Evolutionary conservation across 92 coral and sea anemone genomes (phyloP), one percentile per base, ranked within the genome.

Genomic region (Bergia puertoricense): DNA sequence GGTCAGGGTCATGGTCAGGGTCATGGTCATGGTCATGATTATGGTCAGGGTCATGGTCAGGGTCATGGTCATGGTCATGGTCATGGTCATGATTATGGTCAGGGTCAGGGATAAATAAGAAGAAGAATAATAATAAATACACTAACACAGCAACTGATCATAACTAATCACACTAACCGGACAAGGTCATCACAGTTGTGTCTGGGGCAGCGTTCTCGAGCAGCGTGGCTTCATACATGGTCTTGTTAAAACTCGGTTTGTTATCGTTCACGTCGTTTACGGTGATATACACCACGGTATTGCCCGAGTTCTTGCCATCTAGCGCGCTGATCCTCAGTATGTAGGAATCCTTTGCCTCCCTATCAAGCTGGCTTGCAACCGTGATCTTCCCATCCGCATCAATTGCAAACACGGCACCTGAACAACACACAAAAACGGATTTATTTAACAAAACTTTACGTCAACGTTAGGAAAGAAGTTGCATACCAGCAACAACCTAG

Each of bases 241-340:
- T 57, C 44, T 90, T 92, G 42, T 82, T 62, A 85, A 97, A 97
- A 77, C 43, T 88, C 23, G 99, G 99, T 76, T 91, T 89, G 88
- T 97, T 95, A 66, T 97, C 99, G 66, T 97, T 97, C 9, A 90
- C 90, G 69, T 97, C 94, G 44, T 81, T 78, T 14, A 97, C 89
- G 46, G 62, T 80, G 8, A 95, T 86, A 80, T 89, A 86, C 15
- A 97, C 95, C 54, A 89, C 89, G 72, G 98, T 93, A 44, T 79
- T 91, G 40, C 90, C 95, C 42, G 96, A 90, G 92, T 97, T 86
- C 81, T 94, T 94, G n/a, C 99, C 99, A 57, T 97, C 99, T 68
- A 88, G 81, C 40, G 98, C 99, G 5, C 91, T 93, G 40, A 97
- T 62, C 80, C 73, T 79, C 8, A 97, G 94, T 45, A 88, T 84